phyloP scores from a whole-genome alignment of 2,797 vertebrate species.

The Danio albolineatus region DNA sequence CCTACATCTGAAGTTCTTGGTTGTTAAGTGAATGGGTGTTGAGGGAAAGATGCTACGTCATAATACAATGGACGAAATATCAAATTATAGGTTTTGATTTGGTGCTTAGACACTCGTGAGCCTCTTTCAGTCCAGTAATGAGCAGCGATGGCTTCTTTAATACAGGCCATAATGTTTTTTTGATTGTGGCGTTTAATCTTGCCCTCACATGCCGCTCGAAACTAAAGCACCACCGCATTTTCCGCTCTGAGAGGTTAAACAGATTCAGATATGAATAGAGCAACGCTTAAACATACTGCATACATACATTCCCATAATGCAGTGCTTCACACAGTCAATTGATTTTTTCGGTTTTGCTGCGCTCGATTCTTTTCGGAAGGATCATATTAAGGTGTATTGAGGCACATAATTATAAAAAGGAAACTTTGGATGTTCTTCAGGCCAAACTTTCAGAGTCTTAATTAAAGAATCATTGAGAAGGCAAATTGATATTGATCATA shows the following conservation, averaged over 20 bases:
- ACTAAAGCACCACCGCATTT: conserved; percentile 41
- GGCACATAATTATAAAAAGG: neutral
- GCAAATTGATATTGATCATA: conserved; percentile 31
- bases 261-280: conserved; percentile 23
- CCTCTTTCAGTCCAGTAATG: conserved; percentile 78
- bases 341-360: neutral
- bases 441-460: neutral
- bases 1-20: neutral
- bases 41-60: conserved; percentile 69
- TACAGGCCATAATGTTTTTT: conserved; percentile 81
- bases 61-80: conserved; percentile 79
- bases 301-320: conserved; percentile 10
- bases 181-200: conserved; percentile 82
- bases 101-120: conserved; percentile 75
- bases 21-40: conserved; percentile 45
- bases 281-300: neutral
- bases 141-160: conserved; percentile 76
- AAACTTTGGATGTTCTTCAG: neutral
- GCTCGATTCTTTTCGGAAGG: neutral
- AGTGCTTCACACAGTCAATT: neutral
- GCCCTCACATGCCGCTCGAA: conserved; percentile 61
- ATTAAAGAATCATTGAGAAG: neutral
- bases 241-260: conserved; percentile 38
- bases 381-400: neutral
- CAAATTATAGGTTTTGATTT: conserved; percentile 82